Evolutionary conservation across 2,888 invertebrate genomes (phyloP).

Genomic region (Papilio gigon): DNA sequence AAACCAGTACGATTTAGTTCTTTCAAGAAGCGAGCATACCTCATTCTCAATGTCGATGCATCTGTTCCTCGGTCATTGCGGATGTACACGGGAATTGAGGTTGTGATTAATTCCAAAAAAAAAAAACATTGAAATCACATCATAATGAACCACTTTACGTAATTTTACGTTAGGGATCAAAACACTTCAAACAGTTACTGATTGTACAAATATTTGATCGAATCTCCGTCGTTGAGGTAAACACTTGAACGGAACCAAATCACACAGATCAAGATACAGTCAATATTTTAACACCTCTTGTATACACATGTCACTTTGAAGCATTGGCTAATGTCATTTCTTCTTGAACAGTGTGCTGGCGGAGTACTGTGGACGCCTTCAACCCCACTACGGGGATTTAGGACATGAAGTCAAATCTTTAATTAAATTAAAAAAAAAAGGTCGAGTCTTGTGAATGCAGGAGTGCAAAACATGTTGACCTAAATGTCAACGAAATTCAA

Average conservation of each 20-base stretch:
- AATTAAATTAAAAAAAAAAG: too few relatives aligned
- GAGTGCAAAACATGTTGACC: not conserved
- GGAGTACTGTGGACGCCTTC: too few relatives aligned
- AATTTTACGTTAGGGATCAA: not conserved
- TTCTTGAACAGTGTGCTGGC: too few relatives aligned
- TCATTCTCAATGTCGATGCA: too few relatives aligned
- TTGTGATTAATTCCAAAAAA: not conserved
- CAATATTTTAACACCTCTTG: slow-evolving; percentile 31
- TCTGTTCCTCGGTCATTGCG: too few relatives aligned
- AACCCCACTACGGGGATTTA: too few relatives aligned
- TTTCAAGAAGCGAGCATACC: too few relatives aligned
- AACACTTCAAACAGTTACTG: slow-evolving; percentile 3
- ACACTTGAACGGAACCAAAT: slow-evolving; percentile 34
- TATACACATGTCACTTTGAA: slow-evolving; percentile 2
- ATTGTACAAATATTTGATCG: slow-evolving; percentile 34
- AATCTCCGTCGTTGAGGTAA: slow-evolving; percentile 24
- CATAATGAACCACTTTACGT: not conserved
- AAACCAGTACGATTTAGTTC: too few relatives aligned
- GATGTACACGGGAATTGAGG: too few relatives aligned
- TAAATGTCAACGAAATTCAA: too few relatives aligned
- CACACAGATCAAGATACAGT: slow-evolving; percentile 31
- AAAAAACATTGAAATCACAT: not conserved
- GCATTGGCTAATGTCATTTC: slow-evolving; percentile 1
- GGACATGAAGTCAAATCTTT: too few relatives aligned
- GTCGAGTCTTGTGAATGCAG: too few relatives aligned